These are phyloP conservation scores for Branchellion lobata DNA, from an alignment of 2,888 invertebrate genomes.

Conservation along the genomic window DNA sequence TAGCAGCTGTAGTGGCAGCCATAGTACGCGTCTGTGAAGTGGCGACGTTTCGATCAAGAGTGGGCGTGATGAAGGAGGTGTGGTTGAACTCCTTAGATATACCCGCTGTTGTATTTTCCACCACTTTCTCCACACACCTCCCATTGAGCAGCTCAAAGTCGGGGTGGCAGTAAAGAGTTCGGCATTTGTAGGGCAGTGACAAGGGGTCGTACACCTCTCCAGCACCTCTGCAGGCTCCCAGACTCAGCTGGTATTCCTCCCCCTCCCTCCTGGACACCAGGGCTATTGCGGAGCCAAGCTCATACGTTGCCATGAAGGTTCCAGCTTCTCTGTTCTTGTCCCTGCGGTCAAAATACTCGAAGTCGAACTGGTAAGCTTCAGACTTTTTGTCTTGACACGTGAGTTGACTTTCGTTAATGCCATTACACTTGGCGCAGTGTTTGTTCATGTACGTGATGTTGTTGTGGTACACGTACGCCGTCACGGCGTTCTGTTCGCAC, in stretches of 20 bases:
- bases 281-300: not conserved
- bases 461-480: conserved; percentile 45
- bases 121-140: conserved; percentile 20
- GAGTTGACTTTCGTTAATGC: conserved; percentile 1
- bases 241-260: not conserved
- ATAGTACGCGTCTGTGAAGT: not conserved
- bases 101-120: not conserved
- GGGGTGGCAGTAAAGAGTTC: conserved; percentile 26
- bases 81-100: not conserved
- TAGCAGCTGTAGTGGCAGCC: not conserved
- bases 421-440: conserved; percentile 46
- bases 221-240: conserved; percentile 20
- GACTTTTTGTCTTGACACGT: conserved; percentile 32
- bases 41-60: not conserved
- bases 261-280: not conserved
- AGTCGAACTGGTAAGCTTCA: conserved; percentile 21
- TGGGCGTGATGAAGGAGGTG: not conserved
- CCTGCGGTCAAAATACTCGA: not conserved
- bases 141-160: conserved; percentile 1
- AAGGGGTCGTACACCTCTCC: conserved; percentile 43
- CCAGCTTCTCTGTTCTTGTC: not conserved
- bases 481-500: conserved; percentile 33
- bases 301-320: not conserved
- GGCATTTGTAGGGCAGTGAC: conserved; percentile 1
- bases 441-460: conserved; percentile 38